Evolutionary conservation across 2,888 invertebrate species (phyloP), one percentile per base, ranked within the genome.

Genomic region (Platynereis dumerilii): DNA sequence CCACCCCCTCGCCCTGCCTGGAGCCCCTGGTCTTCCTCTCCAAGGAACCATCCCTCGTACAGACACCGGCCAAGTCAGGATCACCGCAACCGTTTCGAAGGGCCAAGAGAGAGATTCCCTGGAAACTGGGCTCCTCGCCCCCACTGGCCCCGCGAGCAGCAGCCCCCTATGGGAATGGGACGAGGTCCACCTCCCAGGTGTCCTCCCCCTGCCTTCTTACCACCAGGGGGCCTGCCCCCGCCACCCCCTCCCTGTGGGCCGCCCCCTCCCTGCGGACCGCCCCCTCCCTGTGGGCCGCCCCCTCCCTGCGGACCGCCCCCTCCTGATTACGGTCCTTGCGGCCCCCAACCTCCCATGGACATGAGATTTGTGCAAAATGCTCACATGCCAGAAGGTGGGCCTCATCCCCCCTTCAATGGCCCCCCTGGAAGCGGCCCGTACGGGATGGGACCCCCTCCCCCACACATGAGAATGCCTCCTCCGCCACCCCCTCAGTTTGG

Each of bases 401-500:
- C 34, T 34, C n/a, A n/a, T 10, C 27, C 15, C 29, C 26, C 39
- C 24, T 17, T n/a, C 22, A 26, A 22, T 17, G 58, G 52, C 27
- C 60, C 52, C 2, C 34, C 34, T 34, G 34, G 34, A 12, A 34
- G 12, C 12, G 34, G 34, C 3, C 55, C 10, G 12, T 7, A 5
- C 24, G 24, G 24, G 7, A 24, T 3, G n/a, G 20, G 55, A 39
- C 61, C 61, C n/a, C 55, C 24, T 39, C 61, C 61, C n/a, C 55
- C 24, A 24, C 28, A 27, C 55, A 27, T n/a, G 17, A 52, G 52
- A 52, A 52, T 52, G 52, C 55, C 55, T 26, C n/a, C 22, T 15
- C 39, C 24, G 27, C 52, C 60, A 3, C 17, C 44, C 20, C n/a
- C 42, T 10, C 58, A 64, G 44, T 65, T 65, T 65, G 65, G 65